phyloP scores from a whole-genome alignment of 1,140 invertebrate genomes.

The Eriosoma lanigerum region DNA sequence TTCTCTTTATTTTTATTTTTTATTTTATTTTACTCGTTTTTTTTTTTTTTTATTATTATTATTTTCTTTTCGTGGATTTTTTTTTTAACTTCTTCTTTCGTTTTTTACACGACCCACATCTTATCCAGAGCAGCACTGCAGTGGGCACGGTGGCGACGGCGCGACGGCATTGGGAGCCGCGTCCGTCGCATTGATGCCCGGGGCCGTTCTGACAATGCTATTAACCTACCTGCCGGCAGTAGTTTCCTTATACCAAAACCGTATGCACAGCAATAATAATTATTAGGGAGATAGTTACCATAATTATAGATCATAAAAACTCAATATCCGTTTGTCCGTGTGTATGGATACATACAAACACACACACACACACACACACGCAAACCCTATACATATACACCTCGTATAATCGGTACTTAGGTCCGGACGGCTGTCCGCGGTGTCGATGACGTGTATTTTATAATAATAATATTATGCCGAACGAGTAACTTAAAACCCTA shows the following conservation, averaged over 20 bases:
- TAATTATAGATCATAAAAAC: constrained; percentile 51
- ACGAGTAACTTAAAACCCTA: no score
- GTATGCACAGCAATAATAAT: constrained; percentile 36
- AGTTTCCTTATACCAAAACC: constrained; percentile 9
- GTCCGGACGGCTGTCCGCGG: constrained; percentile 8
- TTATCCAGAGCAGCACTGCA: background rate
- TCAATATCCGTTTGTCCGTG: constrained; percentile 45
- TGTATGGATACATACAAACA: background rate
- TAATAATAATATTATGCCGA: no score
- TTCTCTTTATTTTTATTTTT: background rate
- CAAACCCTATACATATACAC: background rate
- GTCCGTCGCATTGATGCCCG: constrained; percentile 29
- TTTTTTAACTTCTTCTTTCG: background rate
- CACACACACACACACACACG: no score
- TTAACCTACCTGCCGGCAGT: constrained; percentile 47
- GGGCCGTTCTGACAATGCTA: constrained; percentile 45
- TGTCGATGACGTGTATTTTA: no score
- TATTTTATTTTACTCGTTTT: background rate
- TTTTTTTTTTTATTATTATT: background rate
- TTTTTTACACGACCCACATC: constrained; percentile 27
- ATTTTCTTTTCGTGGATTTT: constrained; percentile 5
- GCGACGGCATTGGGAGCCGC: constrained; percentile 41
- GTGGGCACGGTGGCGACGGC: background rate
- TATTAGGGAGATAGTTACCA: constrained; percentile 49
- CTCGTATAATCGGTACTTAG: background rate